A percentile compares a stretch with the other conserved stretches of the same genome.
phyloP scores from a whole-genome alignment of 2,113 vertebrate genomes.

The Pseudorasbora parva region DNA sequence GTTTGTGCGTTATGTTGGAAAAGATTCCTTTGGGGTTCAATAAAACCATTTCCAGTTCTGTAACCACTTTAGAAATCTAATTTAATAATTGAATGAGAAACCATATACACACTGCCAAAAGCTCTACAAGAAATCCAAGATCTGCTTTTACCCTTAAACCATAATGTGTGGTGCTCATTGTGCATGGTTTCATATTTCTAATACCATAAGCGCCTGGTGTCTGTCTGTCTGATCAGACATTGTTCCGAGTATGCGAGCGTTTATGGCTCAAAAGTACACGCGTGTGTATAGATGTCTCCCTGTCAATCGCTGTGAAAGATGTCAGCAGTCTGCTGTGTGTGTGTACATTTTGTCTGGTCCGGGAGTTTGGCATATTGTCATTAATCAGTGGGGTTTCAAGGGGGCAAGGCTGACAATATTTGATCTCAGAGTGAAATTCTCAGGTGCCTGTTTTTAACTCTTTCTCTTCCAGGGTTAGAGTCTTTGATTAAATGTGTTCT shows the following conservation, averaged over 20 bases:
- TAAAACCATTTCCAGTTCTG: slow-evolving; percentile 1
- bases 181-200: slow-evolving; percentile 16
- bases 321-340: slow-evolving; percentile 32
- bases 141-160: slow-evolving; percentile 23
- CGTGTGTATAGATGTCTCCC: slow-evolving; percentile 19
- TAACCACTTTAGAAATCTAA: background rate
- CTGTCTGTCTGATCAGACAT: slow-evolving; percentile 11
- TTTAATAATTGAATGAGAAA: background rate
- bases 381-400: slow-evolving; percentile 41
- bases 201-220: background rate
- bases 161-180: slow-evolving; percentile 4
- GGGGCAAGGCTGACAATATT: slow-evolving; percentile 46
- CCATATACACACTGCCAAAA: slow-evolving; percentile 20
- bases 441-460: slow-evolving; percentile 25
- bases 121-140: slow-evolving; percentile 1
- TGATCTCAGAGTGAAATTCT: slow-evolving; percentile 54
- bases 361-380: slow-evolving; percentile 41
- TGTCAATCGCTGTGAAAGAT: slow-evolving; percentile 39
- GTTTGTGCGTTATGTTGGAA: background rate
- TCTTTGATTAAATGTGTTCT: background rate
- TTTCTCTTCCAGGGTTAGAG: slow-evolving; percentile 34
- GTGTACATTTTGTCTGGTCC: slow-evolving; percentile 52
- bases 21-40: slow-evolving; percentile 5
- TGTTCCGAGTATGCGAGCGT: background rate
- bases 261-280: slow-evolving; percentile 15